Percentiles rank a stretch among this genome's conserved stretches.
These are phyloP conservation scores for Drosophila nigricruria DNA, from an alignment of 2,888 invertebrate species.

Conservation along the genomic window DNA sequence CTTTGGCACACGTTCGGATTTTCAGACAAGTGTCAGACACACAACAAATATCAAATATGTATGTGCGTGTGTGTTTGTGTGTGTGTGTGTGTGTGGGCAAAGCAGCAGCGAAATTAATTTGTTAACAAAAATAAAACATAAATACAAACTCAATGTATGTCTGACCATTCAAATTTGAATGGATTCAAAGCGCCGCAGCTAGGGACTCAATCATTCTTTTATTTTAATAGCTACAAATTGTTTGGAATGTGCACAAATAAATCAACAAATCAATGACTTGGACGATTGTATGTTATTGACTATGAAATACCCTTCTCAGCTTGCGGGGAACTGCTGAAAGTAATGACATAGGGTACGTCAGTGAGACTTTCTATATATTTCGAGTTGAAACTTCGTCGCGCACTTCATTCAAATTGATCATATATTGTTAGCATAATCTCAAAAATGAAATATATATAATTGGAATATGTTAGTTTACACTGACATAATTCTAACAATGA, in stretches of 20 bases:
- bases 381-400: too few species aligned
- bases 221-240: conserved; percentile 57
- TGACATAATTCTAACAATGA: too few species aligned
- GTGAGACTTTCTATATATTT: too few species aligned
- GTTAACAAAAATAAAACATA: conserved; percentile 35
- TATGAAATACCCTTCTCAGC: conserved; percentile 21
- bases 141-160: conserved; percentile 24
- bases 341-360: too few species aligned
- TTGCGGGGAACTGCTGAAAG: too few species aligned
- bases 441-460: too few species aligned
- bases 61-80: not conserved
- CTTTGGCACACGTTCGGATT: conserved; percentile 54
- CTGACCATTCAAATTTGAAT: conserved; percentile 29
- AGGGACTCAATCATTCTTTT: conserved; percentile 19
- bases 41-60: conserved; percentile 31
- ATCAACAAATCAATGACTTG: conserved; percentile 15
- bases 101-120: conserved; percentile 30
- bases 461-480: too few species aligned
- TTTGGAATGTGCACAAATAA: conserved; percentile 51
- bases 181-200: conserved; percentile 12
- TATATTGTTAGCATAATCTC: too few species aligned
- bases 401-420: too few species aligned
- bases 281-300: not conserved
- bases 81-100: not conserved
- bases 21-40: conserved; percentile 57